phyloP scores from a whole-genome alignment of 2,888 invertebrate genomes.

The Cerastoderma edule region DNA sequence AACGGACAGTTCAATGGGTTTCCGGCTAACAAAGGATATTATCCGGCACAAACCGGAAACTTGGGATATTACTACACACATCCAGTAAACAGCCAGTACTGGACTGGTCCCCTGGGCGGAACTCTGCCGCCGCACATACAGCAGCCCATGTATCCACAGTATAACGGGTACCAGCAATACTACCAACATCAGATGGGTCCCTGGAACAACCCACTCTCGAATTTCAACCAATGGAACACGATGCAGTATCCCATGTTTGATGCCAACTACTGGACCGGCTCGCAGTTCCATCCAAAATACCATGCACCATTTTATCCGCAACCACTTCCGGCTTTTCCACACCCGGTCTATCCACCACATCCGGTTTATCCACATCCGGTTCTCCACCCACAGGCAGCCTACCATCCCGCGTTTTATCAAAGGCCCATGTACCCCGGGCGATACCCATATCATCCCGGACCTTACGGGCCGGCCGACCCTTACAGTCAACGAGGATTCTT shows the following conservation, averaged over 20 bases:
- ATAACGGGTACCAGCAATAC: not conserved
- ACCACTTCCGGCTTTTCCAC: conserved; percentile 10
- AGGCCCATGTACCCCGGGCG: conserved; percentile 7
- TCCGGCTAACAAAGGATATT: conserved; percentile 17
- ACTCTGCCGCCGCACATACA: not conserved
- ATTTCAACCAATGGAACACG: not conserved
- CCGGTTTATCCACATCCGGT: conserved; percentile 13
- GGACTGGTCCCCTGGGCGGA: conserved; percentile 9
- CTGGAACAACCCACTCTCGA: conserved; percentile 10
- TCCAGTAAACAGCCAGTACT: conserved; percentile 14
- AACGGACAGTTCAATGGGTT: conserved; percentile 11
- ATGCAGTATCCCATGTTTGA: conserved; percentile 2
- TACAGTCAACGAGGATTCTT: conserved; percentile 19
- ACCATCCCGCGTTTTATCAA: conserved; percentile 11
- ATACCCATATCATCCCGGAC: conserved; percentile 6
- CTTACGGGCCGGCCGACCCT: conserved; percentile 15
- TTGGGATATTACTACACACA: conserved; percentile 11
- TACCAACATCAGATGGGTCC: not conserved
- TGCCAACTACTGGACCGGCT: conserved; percentile 15
- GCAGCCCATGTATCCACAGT: not conserved
- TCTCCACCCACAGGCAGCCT: no score
- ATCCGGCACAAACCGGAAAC: conserved; percentile 1
- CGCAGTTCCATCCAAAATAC: not conserved
- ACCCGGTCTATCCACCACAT: conserved; percentile 4
- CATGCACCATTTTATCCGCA: conserved; percentile 18